These are phyloP conservation scores for Oxystoma pomonae DNA, from an alignment of 2,888 invertebrate genomes.

Conservation along the genomic window DNA sequence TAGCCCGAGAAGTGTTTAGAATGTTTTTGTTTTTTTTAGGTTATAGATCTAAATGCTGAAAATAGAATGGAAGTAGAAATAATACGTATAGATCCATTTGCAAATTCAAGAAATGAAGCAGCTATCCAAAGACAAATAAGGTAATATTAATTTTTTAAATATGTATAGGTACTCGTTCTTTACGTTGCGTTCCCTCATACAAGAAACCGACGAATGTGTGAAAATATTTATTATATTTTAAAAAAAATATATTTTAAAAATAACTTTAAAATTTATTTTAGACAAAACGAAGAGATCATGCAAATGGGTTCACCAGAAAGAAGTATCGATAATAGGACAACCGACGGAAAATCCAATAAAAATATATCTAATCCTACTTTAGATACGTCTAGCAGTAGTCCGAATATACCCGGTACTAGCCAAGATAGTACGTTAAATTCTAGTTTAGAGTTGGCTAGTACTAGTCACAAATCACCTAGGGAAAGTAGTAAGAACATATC, in stretches of 20 bases:
- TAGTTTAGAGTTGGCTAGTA: background rate
- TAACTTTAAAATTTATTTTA: no score
- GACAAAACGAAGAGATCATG: background rate
- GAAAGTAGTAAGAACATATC: background rate
- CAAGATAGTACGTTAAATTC: background rate
- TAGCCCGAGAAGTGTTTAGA: no score
- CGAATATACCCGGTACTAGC: background rate
- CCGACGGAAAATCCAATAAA: background rate
- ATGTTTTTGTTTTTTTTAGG: no score
- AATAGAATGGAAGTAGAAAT: background rate
- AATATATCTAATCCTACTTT: background rate
- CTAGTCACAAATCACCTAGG: background rate
- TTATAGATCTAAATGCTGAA: background rate
- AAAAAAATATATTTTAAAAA: no score
- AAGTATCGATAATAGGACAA: background rate
- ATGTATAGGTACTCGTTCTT: no score
- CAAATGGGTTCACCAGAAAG: background rate
- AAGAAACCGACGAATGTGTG: no score
- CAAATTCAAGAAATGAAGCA: background rate
- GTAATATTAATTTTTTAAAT: no score
- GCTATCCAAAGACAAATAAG: background rate
- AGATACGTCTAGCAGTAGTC: background rate
- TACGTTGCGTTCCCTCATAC: no score
- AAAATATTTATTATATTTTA: no score
- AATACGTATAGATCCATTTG: background rate